These are phyloP conservation scores for Drosophila longiperda DNA, from an alignment of 2,888 invertebrate species.

Conservation along the genomic window DNA sequence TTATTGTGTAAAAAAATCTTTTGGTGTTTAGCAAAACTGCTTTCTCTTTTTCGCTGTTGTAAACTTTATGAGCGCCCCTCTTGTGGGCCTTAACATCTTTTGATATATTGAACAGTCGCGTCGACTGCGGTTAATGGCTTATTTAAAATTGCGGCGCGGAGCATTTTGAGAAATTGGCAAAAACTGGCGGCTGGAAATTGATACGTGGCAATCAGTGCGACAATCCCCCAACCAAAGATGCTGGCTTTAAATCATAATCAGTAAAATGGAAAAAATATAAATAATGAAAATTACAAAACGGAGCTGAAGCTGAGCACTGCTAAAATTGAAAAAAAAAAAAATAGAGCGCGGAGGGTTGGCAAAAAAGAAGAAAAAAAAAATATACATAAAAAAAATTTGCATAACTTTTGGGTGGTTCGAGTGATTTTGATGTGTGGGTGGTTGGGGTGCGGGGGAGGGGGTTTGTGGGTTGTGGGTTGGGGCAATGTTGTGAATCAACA, in stretches of 20 bases:
- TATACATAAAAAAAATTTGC: conserved; percentile 62
- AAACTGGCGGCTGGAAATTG: conserved; percentile 80
- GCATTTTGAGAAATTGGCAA: conserved; percentile 83
- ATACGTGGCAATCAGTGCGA: conserved; percentile 80
- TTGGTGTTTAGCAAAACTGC: background rate
- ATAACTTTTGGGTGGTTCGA: conserved; percentile 64
- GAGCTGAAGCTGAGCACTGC: conserved; percentile 43
- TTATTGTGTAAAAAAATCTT: too few relatives aligned
- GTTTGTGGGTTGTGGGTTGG: conserved; percentile 15
- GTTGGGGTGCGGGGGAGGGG: background rate
- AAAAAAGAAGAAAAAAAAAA: conserved; percentile 32
- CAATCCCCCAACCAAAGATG: conserved; percentile 48
- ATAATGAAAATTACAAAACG: conserved; percentile 73
- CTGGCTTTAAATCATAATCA: conserved; percentile 83
- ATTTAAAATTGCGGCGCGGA: conserved; percentile 79
- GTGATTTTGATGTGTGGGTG: conserved; percentile 30
- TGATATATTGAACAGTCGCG: conserved; percentile 81
- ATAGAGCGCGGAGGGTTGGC: conserved; percentile 70
- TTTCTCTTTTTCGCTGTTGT: background rate
- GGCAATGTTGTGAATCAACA: conserved; percentile 70
- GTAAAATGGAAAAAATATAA: conserved; percentile 82
- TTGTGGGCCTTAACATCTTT: conserved; percentile 45
- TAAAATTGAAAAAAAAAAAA: conserved; percentile 77
- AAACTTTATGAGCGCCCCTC: conserved; percentile 3
- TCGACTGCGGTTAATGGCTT: conserved; percentile 84